phyloP scores from a whole-genome alignment of 2,113 vertebrate species.

The Mus pahari region DNA sequence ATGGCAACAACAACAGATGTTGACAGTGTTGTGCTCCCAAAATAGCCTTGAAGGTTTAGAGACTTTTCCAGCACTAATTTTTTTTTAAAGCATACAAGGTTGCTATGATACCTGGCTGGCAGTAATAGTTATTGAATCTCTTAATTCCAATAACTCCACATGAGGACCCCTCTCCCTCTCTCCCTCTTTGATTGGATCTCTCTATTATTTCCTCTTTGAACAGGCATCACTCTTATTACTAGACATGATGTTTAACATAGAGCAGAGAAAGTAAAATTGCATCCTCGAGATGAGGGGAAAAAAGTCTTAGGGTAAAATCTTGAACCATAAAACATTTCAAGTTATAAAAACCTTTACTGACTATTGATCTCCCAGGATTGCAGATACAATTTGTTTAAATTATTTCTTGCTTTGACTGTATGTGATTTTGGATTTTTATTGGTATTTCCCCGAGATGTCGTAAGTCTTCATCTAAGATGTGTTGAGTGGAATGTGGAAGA shows the following conservation, averaged over 20 bases:
- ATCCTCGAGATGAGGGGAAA: constrained; percentile 32
- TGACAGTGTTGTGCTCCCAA: constrained; percentile 80
- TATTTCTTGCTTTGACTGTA: constrained; percentile 61
- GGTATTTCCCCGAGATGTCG: constrained; percentile 20
- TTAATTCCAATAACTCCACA: constrained; percentile 80
- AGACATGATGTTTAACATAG: constrained; percentile 59
- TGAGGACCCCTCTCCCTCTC: not conserved
- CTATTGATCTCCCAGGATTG: constrained; percentile 19
- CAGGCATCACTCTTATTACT: constrained; percentile 58
- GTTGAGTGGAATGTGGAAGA: constrained; percentile 41
- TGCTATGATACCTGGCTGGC: constrained; percentile 85
- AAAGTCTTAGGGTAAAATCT: constrained; percentile 54
- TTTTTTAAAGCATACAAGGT: constrained; percentile 74
- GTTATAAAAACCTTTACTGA: constrained; percentile 2
- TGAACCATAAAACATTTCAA: constrained; percentile 16
- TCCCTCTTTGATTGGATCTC: not conserved
- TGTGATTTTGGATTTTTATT: constrained; percentile 56
- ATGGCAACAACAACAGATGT: constrained; percentile 81
- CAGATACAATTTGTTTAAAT: constrained; percentile 29
- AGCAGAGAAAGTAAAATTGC: constrained; percentile 58
- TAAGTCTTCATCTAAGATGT: not conserved
- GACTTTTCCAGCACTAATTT: constrained; percentile 78
- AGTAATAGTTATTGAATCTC: constrained; percentile 82
- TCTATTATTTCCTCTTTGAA: constrained; percentile 44
- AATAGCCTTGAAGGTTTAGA: constrained; percentile 71